Conservation (phyloP, 2,113 vertebrate genomes). For the Siphamia tubifer region DNA sequence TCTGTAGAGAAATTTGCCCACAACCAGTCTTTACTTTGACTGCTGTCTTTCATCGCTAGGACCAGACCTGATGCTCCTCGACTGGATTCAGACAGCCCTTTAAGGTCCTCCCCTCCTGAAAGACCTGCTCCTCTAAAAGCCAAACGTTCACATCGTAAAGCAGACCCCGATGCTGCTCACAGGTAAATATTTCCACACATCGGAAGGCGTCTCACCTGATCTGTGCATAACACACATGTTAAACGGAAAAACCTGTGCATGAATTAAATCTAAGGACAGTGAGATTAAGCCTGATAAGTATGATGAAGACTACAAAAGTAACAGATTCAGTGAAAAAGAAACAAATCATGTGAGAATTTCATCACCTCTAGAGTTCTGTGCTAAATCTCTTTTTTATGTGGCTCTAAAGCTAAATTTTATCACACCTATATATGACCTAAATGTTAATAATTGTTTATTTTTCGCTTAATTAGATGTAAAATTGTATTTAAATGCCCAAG, state of each 20-base stretch:
- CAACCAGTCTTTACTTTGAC: not conserved
- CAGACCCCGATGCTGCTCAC: slow-evolving; percentile 93
- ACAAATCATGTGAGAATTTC: too few relatives aligned
- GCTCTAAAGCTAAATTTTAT: too few relatives aligned
- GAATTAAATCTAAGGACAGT: too few relatives aligned
- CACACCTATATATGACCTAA: too few relatives aligned
- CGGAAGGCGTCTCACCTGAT: not conserved
- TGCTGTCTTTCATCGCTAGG: slow-evolving; percentile 75
- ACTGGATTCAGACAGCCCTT: slow-evolving; percentile 83
- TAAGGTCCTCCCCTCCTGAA: slow-evolving; percentile 83
- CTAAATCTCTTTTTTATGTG: too few relatives aligned
- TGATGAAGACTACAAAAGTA: too few relatives aligned
- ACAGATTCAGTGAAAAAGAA: too few relatives aligned
- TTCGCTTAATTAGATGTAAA: too few relatives aligned
- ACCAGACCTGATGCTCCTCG: slow-evolving; percentile 94
- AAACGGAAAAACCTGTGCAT: not conserved
- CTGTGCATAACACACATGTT: not conserved
- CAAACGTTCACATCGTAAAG: slow-evolving; percentile 94
- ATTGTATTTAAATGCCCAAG: too few relatives aligned
- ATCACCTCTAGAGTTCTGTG: too few relatives aligned
- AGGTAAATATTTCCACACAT: slow-evolving; percentile 75
- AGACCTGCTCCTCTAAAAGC: slow-evolving; percentile 88
- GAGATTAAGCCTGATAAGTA: too few relatives aligned
- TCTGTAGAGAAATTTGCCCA: not conserved
- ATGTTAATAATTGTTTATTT: too few relatives aligned